These are phyloP conservation scores for Lophius piscatorius DNA, from an alignment of 2,113 vertebrate genomes.

Conservation along the genomic window DNA sequence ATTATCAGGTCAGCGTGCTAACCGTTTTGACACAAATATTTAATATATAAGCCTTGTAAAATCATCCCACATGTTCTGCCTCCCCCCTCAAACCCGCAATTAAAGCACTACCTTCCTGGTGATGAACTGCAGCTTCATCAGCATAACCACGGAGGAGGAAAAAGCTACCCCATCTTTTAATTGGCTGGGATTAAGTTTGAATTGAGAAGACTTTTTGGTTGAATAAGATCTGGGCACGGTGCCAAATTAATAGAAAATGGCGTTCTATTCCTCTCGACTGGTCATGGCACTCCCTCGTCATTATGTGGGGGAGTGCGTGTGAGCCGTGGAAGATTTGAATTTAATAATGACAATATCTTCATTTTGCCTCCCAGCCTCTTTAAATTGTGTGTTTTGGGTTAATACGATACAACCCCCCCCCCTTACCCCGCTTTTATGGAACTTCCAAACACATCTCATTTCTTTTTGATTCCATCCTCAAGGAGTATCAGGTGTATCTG, in stretches of 20 bases:
- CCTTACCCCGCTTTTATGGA: constrained; percentile 68
- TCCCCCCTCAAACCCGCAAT: background rate
- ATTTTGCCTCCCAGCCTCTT: constrained; percentile 87
- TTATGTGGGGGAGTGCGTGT: constrained; percentile 87
- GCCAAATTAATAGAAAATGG: constrained; percentile 96
- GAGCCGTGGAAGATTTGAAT: constrained; percentile 91
- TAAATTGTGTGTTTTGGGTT: constrained; percentile 83
- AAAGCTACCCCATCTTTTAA: constrained; percentile 83
- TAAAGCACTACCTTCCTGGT: constrained; percentile 42
- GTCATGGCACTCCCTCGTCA: constrained; percentile 88
- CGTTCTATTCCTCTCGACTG: constrained; percentile 90
- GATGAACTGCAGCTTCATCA: constrained; percentile 66
- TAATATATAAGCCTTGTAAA: constrained; percentile 18
- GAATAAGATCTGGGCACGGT: constrained; percentile 93
- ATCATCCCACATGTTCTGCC: constrained; percentile 7
- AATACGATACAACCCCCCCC: constrained; percentile 71
- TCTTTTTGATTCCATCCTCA: constrained; percentile 76
- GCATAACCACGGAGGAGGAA: constrained; percentile 77
- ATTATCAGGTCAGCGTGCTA: constrained; percentile 32
- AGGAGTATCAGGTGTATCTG: constrained; percentile 84
- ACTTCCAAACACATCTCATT: constrained; percentile 78
- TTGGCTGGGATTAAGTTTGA: constrained; percentile 86
- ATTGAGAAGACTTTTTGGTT: constrained; percentile 92
- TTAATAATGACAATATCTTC: constrained; percentile 94
- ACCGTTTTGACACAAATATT: constrained; percentile 34